Evolutionary conservation across 2,888 invertebrate genomes (phyloP), one percentile per base, ranked within the genome.

Genomic region (Periphyllus acericola): DNA sequence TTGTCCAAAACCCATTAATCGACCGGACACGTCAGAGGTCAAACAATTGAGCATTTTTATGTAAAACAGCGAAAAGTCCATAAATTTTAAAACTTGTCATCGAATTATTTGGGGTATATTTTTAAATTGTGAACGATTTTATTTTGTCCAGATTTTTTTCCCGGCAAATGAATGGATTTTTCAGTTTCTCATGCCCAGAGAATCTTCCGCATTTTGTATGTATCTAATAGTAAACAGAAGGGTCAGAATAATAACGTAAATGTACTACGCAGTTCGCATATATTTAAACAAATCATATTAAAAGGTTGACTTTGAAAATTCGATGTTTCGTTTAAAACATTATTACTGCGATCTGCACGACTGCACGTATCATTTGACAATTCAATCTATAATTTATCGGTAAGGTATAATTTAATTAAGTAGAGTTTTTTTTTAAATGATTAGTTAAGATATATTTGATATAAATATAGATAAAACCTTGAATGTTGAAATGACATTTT

Each of bases 1-100:
- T 87, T 87, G 86, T 87, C 86, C 72, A 60, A 87, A 87, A 87
- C 74, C 86, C 86, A 93, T 71, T 91, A 91, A 90, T 93, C 93
- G 71, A 93, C 91, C 89, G 93, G 93, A 90, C 93, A 93, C 90
- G 92, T 92, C 90, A 92, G 92, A 19, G 90, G 89, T 79, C 90
- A 90, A 88, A 89, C 89, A 83, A 78, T 84, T 89, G 80, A n/a
- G 29, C 74, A 80, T 87, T 87, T 87, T 87, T 87, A 87, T 87
- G 86, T 87, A 87, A 87, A 87, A 87, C 80, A 81, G 80, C 86
- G 60, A 87, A 87, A 87, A 87, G 86, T 87, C 86, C 86, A 87
- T 87, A 87, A 87, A 87, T 87, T 87, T 87, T 87, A 74, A 87
- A 87, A 87, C 86, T 87, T 87, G 86, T 87, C 86, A 87, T 80